Conservation (phyloP, 2,888 invertebrate genomes). For the Malthinus flaveolus region DNA sequence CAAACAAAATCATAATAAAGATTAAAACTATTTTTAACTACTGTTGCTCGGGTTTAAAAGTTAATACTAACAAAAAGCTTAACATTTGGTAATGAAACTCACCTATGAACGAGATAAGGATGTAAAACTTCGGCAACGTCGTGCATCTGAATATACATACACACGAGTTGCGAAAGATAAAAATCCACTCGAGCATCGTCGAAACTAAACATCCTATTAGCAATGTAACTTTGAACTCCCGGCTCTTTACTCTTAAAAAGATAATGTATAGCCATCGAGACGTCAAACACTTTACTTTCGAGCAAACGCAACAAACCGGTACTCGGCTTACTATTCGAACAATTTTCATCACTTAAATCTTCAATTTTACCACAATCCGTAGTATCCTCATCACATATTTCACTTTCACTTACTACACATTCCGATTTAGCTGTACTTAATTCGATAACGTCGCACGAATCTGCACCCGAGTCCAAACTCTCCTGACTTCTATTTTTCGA, state of each 20-base stretch:
- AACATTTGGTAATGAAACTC: slow-evolving; percentile 40
- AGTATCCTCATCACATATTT: neutral
- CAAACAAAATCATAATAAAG: too few relatives aligned
- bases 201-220: slow-evolving; percentile 96
- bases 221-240: slow-evolving; percentile 96
- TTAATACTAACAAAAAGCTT: slow-evolving; percentile 41
- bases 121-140: slow-evolving; percentile 94
- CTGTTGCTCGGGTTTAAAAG: too few relatives aligned
- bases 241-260: slow-evolving; percentile 97
- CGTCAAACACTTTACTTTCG: slow-evolving; percentile 96
- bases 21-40: too few relatives aligned
- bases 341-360: slow-evolving; percentile 2
- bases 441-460: slow-evolving; percentile 39
- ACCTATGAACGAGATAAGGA: slow-evolving; percentile 81
- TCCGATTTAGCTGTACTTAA: slow-evolving; percentile 14
- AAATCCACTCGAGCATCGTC: slow-evolving; percentile 91
- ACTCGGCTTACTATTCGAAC: slow-evolving; percentile 39
- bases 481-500: slow-evolving; percentile 69
- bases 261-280: slow-evolving; percentile 98
- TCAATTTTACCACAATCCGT: slow-evolving; percentile 2
- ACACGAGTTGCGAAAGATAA: slow-evolving; percentile 96
- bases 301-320: slow-evolving; percentile 85
- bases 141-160: slow-evolving; percentile 98
- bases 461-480: slow-evolving; percentile 65
- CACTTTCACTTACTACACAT: slow-evolving; percentile 13